Base-by-base conservation (phyloP, 2,888 invertebrate species). In the Tipula lateralis region DNA sequence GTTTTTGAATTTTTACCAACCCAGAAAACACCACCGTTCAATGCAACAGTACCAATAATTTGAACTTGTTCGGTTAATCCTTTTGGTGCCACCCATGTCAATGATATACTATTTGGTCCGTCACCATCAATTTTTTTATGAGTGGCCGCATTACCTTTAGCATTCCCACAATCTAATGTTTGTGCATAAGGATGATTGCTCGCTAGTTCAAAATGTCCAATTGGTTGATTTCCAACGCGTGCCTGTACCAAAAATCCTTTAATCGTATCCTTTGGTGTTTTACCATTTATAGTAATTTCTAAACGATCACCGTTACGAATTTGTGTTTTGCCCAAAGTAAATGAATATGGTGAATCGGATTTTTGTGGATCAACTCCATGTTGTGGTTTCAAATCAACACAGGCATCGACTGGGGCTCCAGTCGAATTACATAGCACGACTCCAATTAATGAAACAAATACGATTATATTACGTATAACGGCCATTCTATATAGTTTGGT, bases 1-100 rank as follows among this genome's bases (percentile, higher is more conserved):
- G 66, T 9, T 66, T 66, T 24, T 66, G 93, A 92, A 88, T 93
- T 92, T 84, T 94, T 92, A 83, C 92, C 92, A 2, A 93, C 94
- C 95, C 95, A 95, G 91, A 93, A 95, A 13, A 92, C 92, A 5
- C 92, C 93, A n/a, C 94, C 94, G 88, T 93, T 92, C 88, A 92
- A 90, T 39, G 93, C 95, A 85, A 95, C 92, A 44, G 95, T 95
- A 16, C 92, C 93, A 88, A 94, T 93, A 89, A 95, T 92, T 87
- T 92, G 92, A 86, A 93, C 92, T 86, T 92, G 91, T 86, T 92
- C 94, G 87, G 92, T 92, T 87, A 93, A 91, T 85, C 90, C 91
- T 82, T 91, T 90, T 44, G 95, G 94, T 9, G 95, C 92, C 85
- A 91, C 92, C 95, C 95, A 95, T 16, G 91, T 92, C 86, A 93